Evolutionary conservation across 35 echinoderm and acorn worm species (phyloP).

Genomic region (Heliocidaris tuberculata): DNA sequence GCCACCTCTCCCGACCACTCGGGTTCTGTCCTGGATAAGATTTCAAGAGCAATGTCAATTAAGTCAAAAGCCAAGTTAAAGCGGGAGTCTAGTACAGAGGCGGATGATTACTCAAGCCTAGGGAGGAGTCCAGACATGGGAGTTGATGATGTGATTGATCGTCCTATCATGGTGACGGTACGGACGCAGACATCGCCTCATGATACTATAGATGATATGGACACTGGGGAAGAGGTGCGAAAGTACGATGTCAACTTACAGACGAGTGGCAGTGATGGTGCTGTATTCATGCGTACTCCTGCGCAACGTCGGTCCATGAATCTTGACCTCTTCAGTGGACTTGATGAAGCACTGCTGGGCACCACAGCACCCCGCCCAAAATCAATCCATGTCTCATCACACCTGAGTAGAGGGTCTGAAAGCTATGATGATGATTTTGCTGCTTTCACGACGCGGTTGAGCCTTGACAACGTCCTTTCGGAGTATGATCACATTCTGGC

Average conservation of each 20-base stretch:
- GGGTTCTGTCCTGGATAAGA: constrained; percentile 61
- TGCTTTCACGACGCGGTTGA: constrained; percentile 57
- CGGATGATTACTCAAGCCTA: constrained; percentile 21
- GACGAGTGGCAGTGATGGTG: constrained; percentile 4
- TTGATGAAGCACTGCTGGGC: constrained; percentile 41
- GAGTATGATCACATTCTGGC: constrained; percentile 89
- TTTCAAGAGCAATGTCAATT: constrained; percentile 56
- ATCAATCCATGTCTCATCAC: constrained; percentile 31
- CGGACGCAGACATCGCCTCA: constrained; percentile 38
- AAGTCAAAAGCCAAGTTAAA: constrained; percentile 56
- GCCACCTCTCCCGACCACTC: neutral
- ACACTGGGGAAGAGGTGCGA: constrained; percentile 30
- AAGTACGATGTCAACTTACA: constrained; percentile 37
- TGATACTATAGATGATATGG: constrained; percentile 28
- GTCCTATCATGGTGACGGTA: constrained; percentile 30
- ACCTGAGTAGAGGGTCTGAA: constrained; percentile 51
- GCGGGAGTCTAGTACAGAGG: constrained; percentile 45
- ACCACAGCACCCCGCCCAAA: constrained; percentile 45
- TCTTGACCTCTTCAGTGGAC: constrained; percentile 24
- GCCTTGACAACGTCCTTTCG: constrained; percentile 79
- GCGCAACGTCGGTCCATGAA: constrained; percentile 34
- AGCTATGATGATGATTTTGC: constrained; percentile 49
- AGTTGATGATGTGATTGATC: constrained; percentile 15
- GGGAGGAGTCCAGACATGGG: constrained; percentile 19
- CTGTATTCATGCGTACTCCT: constrained; percentile 35